Evolutionary conservation across 2,888 invertebrate genomes (phyloP).

Genomic region (Volucella inflata): DNA sequence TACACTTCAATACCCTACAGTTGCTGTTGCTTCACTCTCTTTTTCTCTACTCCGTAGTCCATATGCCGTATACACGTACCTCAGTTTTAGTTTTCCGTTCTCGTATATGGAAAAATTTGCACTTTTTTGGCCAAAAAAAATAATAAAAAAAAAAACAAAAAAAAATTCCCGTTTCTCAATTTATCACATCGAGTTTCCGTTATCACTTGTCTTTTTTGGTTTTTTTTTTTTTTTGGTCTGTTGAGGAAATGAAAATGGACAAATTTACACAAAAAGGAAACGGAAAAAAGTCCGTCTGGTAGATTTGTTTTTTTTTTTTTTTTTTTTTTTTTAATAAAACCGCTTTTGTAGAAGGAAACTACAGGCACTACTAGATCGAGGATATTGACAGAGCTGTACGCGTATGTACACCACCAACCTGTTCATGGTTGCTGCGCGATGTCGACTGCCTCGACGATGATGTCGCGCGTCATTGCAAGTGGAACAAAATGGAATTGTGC

Average conservation of each 20-base stretch:
- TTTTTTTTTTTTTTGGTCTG: background rate
- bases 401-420: constrained; percentile 75
- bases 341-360: constrained; percentile 39
- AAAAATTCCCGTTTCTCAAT: background rate
- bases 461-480: constrained; percentile 62
- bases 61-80: no score
- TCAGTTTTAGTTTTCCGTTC: no score
- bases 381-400: constrained; percentile 70
- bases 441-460: constrained; percentile 68
- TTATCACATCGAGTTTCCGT: background rate
- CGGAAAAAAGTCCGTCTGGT: background rate
- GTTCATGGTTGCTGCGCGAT: constrained; percentile 76
- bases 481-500: constrained; percentile 71
- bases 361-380: constrained; percentile 59
- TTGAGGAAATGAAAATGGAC: constrained; percentile 30
- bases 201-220: background rate
- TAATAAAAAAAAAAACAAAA: constrained; percentile 10
- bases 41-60: background rate
- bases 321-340: constrained; percentile 42
- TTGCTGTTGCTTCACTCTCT: constrained; percentile 10
- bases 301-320: background rate
- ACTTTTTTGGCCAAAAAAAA: background rate
- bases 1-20: constrained; percentile 25
- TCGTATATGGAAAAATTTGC: no score
- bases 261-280: constrained; percentile 29